Evolutionary conservation across 2,797 vertebrate species (phyloP).

Genomic region (Poeciliopsis paucimaculata): DNA sequence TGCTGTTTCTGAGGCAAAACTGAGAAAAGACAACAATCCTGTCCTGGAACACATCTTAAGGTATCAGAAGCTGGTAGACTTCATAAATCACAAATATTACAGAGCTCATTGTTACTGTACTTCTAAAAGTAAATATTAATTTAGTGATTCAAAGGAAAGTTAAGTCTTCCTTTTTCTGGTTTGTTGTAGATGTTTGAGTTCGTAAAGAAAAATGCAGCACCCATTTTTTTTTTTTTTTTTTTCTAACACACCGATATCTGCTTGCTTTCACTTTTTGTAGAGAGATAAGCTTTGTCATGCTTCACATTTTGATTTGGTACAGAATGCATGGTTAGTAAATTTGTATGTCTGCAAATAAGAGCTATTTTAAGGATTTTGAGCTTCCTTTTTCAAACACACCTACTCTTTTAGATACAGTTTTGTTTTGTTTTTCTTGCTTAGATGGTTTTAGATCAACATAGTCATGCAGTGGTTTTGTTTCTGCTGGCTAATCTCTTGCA

Average conservation of each 20-base stretch:
- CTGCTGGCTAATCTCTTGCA: not conserved
- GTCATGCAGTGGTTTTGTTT: not conserved
- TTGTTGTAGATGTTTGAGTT: not conserved
- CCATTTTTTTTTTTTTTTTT: not conserved
- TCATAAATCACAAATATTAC: not conserved
- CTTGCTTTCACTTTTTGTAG: not conserved
- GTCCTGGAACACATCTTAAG: not conserved
- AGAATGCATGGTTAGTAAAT: not conserved
- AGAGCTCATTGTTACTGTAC: not conserved
- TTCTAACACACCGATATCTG: not conserved
- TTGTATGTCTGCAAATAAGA: not conserved
- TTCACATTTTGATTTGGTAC: not conserved
- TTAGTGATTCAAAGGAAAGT: not conserved
- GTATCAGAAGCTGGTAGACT: not conserved
- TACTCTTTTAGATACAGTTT: not conserved
- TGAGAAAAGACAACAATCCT: not conserved
- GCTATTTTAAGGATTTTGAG: not conserved
- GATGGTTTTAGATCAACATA: not conserved
- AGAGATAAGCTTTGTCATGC: not conserved
- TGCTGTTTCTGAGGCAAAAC: slow-evolving; percentile 1
- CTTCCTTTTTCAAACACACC: not conserved
- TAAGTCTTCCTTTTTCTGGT: not conserved
- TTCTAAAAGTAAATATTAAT: not conserved
- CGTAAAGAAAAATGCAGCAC: not conserved
- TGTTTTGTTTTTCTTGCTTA: not conserved